Evolutionary conservation across 2,113 vertebrate genomes (phyloP), one percentile per base, ranked within the genome.

Genomic region (Danionella cerebrum): DNA sequence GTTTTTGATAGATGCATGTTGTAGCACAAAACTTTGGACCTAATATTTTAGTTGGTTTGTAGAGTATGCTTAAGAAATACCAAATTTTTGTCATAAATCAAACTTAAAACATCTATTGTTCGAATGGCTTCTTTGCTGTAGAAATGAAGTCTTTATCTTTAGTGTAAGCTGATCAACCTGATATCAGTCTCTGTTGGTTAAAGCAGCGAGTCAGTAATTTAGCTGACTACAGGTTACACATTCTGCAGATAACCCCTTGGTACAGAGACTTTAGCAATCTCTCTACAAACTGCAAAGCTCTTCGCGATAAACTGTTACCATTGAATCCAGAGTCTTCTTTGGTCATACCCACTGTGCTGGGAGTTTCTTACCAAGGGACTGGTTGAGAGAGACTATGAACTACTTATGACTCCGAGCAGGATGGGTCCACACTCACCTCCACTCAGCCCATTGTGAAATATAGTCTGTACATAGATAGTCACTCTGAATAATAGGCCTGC

Each of bases 401-500:
- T 58, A 51, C 13, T 16, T 55, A 45, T 68, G 64, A 52, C 44
- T 65, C 66, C 29, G 6, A 31, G 29, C 42, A 4, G 18, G 51
- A 77, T 74, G 63, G 63, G 44, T 78, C 67, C 57, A 67, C 79
- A 54, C 88, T 92, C 90, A 93, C 90, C 89, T 92, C 90, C 86
- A 77, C 72, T 65, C 81, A 90, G 89, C 89, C 86, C 19, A 84
- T 89, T 88, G 91, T 93, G 94, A 98, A 94, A 92, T 88, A 91
- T 79, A 88, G 87, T 94, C 92, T 91, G 89, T 93, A 95, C 88
- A 96, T 92, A 93, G 92, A 93, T 89, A 96, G 93, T 95, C 92
- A 94, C 86, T 93, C 92, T 97, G 94, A 98, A 95, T 94, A 95
- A 95, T 95, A 93, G 93, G 89, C 86, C 89, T 89, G 89, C 89